Percentiles rank a stretch among this genome's conserved stretches.
These are phyloP conservation scores for Alaudala cheleensis DNA, from an alignment of 2,113 vertebrate genomes.

Conservation along the genomic window DNA sequence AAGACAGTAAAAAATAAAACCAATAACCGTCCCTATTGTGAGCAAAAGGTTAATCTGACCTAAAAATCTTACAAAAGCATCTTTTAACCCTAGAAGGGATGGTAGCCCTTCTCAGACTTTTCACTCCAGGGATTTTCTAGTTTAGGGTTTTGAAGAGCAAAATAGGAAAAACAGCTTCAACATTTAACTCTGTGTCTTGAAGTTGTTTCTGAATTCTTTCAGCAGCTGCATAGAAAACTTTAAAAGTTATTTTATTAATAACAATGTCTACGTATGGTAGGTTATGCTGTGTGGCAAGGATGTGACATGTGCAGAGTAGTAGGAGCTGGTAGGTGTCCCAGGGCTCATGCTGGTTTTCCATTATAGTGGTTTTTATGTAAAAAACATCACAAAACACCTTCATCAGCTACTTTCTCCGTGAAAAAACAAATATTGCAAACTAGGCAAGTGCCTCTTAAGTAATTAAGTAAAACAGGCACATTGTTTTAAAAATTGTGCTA, in stretches of 20 bases:
- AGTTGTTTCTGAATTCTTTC: slow-evolving; percentile 39
- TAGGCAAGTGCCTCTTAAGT: not conserved
- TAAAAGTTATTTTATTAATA: not conserved
- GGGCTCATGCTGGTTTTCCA: not conserved
- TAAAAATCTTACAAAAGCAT: slow-evolving; percentile 80
- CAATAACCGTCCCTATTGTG: slow-evolving; percentile 72
- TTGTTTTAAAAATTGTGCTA: not conserved
- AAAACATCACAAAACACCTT: not conserved
- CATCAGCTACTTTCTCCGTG: not conserved
- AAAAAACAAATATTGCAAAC: not conserved
- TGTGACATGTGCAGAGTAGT: not conserved
- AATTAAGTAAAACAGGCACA: not conserved
- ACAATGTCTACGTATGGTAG: not conserved
- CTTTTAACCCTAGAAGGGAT: slow-evolving; percentile 77
- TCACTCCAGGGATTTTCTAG: slow-evolving; percentile 58
- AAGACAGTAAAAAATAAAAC: slow-evolving; percentile 75
- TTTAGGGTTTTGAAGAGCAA: slow-evolving; percentile 62
- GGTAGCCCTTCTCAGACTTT: slow-evolving; percentile 49
- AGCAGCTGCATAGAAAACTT: slow-evolving; percentile 4
- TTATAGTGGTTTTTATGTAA: not conserved
- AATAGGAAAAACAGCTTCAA: slow-evolving; percentile 59
- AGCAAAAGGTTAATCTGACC: slow-evolving; percentile 82
- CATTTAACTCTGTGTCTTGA: slow-evolving; percentile 27
- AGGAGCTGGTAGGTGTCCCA: not conserved
- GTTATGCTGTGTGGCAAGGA: not conserved